These are phyloP conservation scores for Xylocopa sonorina DNA, from an alignment of 1,140 invertebrate species.

Conservation along the genomic window DNA sequence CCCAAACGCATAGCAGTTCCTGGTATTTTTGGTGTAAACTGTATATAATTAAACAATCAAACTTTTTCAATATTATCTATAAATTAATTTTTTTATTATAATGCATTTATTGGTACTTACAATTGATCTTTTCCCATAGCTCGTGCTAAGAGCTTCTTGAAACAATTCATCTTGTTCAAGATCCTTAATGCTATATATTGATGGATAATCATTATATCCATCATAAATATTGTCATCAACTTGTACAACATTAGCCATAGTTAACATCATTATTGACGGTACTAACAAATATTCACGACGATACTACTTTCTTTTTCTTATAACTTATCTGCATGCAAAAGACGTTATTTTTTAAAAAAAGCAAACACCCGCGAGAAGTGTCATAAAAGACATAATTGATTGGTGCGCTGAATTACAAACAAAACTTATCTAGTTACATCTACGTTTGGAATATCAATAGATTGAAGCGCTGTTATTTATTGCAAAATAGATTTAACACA, in stretches of 20 bases:
- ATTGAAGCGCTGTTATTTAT: neutral
- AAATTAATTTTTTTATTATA: neutral
- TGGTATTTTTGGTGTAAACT: conserved; percentile 78
- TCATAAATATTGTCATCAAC: conserved; percentile 85
- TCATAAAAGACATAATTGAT: neutral
- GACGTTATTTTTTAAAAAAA: neutral
- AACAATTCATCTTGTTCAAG: conserved; percentile 86
- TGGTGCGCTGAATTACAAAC: neutral
- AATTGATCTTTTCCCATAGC: conserved; percentile 84
- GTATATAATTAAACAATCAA: conserved; percentile 27
- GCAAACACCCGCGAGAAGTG: neutral
- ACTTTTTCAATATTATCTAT: conserved; percentile 14
- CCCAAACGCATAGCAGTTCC: conserved; percentile 82
- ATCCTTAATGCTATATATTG: conserved; percentile 85
- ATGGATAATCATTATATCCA: conserved; percentile 87
- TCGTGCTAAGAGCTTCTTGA: conserved; percentile 84
- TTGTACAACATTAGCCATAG: conserved; percentile 29
- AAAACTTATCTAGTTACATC: conserved; percentile 25
- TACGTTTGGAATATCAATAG: neutral
- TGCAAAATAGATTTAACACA: neutral
- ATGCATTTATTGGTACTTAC: conserved; percentile 71
- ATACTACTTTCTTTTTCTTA: no score
- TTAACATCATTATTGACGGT: neutral
- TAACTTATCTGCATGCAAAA: neutral
- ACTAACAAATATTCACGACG: no score